Evolutionary conservation across 2,113 vertebrate species (phyloP), one percentile per base, ranked within the genome.

Genomic region (Pseudopipra pipra): DNA sequence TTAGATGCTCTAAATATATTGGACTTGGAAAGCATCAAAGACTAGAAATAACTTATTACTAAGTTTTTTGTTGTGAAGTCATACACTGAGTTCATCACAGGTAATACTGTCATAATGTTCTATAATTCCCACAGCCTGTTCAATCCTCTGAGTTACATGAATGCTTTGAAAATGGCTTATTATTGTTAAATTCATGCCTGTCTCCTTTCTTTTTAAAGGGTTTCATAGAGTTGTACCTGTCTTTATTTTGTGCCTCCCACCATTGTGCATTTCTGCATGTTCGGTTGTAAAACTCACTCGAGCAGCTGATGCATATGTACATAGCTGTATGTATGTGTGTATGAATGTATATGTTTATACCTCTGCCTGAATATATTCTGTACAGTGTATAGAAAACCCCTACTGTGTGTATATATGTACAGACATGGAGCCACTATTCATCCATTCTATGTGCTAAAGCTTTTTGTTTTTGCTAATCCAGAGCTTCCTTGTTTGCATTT

Each of bases 341-440:
- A 96, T 93, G 93, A 96, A 97, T 97, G 97, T 97, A 97, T 85
- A 91, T 96, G 97, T 97, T 94, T 96, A 94, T 95, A 96, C 47
- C 83, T 92, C 52, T 71, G 95, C 97, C 81, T 89, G 86, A 93
- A 91, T 95, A 85, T 79, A 85, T 66, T 72, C 44, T 98, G 97
- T 98, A 97, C 97, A 97, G 98, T 97, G 97, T 98, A 98, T 92
- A 98, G 96, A 94, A 83, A 84, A 77, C 55, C 70, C 52, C 78
- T 47, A 78, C 91, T 67, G 82, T 95, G 74, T 95, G 88, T 98
- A 97, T 97, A 97, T 96, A 97, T 97, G 97, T 98, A 98, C 96
- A 98, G 95, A 93, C 85, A 81, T 8, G 85, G 93, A 97, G 90
- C 76, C 89, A 75, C 55, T 90, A 72, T 59, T 95, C 92, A 72